A percentile compares a stretch with the other conserved stretches of the same genome.
phyloP scores from a whole-genome alignment of 2,888 invertebrate genomes.

The Scotopteryx bipunctaria region DNA sequence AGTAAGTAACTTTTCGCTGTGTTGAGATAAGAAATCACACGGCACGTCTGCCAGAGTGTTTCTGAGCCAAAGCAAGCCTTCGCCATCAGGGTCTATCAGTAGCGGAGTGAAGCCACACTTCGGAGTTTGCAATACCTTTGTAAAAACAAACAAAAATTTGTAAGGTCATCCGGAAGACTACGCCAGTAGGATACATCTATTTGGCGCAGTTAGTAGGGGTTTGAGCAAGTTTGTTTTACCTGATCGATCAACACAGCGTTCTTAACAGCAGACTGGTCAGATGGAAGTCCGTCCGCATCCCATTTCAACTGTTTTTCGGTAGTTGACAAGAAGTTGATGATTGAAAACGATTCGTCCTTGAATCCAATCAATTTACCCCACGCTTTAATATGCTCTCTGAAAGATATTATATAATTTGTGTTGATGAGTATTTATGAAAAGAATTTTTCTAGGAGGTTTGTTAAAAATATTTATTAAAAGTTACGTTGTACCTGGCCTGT shows the following conservation, averaged over 20 bases:
- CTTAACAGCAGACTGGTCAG: conserved; percentile 90
- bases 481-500: conserved; percentile 75
- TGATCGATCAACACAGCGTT: conserved; percentile 91
- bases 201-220: conserved; percentile 1
- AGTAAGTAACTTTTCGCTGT: conserved; percentile 88
- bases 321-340: conserved; percentile 67
- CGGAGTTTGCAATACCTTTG: conserved; percentile 56
- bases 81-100: conserved; percentile 94
- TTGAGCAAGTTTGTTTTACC: conserved; percentile 63
- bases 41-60: conserved; percentile 85
- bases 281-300: conserved; percentile 93
- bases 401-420: too few relatives aligned
- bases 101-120: conserved; percentile 87
- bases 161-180: not conserved
- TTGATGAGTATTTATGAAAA: too few relatives aligned
- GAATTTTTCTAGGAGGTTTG: too few relatives aligned
- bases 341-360: conserved; percentile 62
- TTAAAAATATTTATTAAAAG: not conserved
- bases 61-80: conserved; percentile 92
- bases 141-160: not conserved
- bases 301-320: conserved; percentile 89
- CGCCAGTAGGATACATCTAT: not conserved
- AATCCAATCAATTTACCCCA: conserved; percentile 77
- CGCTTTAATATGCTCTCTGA: conserved; percentile 68
- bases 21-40: conserved; percentile 91